Evolutionary conservation across 2,797 vertebrate genomes (phyloP).

Genomic region (Chrysolophus pictus): DNA sequence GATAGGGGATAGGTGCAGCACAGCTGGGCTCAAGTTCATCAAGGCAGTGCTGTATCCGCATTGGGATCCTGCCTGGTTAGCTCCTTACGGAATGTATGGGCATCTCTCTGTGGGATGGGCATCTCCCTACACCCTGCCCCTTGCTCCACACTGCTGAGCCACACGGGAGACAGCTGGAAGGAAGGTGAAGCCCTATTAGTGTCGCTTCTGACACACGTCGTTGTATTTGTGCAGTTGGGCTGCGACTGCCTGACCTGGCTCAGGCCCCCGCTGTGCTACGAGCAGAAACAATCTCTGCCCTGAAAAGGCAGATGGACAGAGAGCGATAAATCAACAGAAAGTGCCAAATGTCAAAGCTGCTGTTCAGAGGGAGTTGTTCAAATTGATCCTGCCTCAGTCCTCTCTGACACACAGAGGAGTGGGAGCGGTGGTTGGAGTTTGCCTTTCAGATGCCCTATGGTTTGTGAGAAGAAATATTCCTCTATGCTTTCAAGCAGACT

Average conservation of each 20-base stretch:
- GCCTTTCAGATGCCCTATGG: neutral
- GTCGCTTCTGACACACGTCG: neutral
- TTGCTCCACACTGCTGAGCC: neutral
- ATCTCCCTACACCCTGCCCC: neutral
- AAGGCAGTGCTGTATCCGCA: neutral
- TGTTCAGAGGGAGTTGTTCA: constrained; percentile 21
- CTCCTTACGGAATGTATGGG: too few species aligned
- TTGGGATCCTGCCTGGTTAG: neutral
- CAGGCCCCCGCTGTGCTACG: neutral
- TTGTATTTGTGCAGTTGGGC: neutral
- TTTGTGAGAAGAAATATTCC: neutral
- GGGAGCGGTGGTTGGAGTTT: neutral
- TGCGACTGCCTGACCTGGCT: neutral
- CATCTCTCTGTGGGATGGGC: neutral
- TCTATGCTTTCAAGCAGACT: neutral
- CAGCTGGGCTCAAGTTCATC: neutral
- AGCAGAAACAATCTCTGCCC: neutral
- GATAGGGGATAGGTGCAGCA: rapidly evolving
- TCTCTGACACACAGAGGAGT: neutral
- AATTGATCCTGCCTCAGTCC: neutral
- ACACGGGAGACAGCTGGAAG: neutral
- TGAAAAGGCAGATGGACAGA: neutral
- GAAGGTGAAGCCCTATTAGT: neutral
- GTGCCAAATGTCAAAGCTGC: constrained; percentile 40
- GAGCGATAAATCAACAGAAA: constrained; percentile 39